A percentile compares a stretch with the other conserved stretches of the same genome.
phyloP scores from a whole-genome alignment of 1,140 invertebrate genomes.

The Proales similis region DNA sequence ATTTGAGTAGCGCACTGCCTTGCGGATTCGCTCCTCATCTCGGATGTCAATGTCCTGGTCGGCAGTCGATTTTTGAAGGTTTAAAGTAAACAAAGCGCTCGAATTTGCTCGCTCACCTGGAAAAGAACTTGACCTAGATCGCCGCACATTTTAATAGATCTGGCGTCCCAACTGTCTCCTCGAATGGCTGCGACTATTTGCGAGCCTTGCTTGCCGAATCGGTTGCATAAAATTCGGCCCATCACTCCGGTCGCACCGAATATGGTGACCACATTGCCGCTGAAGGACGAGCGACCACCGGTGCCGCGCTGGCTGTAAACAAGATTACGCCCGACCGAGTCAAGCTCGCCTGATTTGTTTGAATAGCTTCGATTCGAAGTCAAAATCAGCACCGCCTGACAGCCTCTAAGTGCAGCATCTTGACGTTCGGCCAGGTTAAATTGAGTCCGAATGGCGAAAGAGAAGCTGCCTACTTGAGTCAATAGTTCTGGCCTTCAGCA shows the following conservation, averaged over 20 bases:
- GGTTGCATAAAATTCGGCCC: constrained; percentile 74
- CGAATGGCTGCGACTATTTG: constrained; percentile 86
- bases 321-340: too few relatives aligned
- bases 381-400: too few relatives aligned
- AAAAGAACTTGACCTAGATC: constrained; percentile 92
- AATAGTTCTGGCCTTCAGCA: too few relatives aligned
- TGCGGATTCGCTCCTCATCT: constrained; percentile 79
- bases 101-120: constrained; percentile 45
- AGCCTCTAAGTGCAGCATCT: too few relatives aligned
- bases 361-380: too few relatives aligned
- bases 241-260: constrained; percentile 85
- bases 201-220: constrained; percentile 62
- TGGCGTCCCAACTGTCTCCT: constrained; percentile 70
- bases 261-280: constrained; percentile 89
- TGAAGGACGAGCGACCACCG: constrained; percentile 77
- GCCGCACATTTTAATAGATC: constrained; percentile 71
- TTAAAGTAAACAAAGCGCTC: background rate
- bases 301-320: constrained; percentile 38
- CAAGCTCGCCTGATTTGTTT: too few relatives aligned
- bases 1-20: constrained; percentile 86
- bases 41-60: constrained; percentile 69
- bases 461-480: too few relatives aligned
- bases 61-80: constrained; percentile 26
- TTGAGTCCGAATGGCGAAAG: too few relatives aligned
- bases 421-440: too few relatives aligned